These are phyloP conservation scores for Brachymystax lenok DNA, from an alignment of 2,797 vertebrate genomes.

Conservation along the genomic window DNA sequence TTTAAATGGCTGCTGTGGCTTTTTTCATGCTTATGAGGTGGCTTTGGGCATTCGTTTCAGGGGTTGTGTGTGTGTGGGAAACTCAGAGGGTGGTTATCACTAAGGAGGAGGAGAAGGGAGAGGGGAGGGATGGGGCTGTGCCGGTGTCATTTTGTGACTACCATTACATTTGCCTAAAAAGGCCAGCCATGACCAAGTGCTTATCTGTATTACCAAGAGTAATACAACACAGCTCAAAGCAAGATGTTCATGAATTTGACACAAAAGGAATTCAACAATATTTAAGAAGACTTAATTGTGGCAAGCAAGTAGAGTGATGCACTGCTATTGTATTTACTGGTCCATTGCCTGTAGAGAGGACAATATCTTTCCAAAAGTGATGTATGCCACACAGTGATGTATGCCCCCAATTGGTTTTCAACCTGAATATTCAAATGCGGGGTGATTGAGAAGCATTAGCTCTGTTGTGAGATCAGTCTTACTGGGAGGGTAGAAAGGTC, in stretches of 20 bases:
- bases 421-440: neutral
- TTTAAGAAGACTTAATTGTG: neutral
- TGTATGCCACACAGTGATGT: neutral
- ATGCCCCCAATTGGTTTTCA: neutral
- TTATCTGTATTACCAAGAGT: slow-evolving; percentile 21
- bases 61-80: neutral
- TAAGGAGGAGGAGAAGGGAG: slow-evolving; percentile 7
- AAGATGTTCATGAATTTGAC: slow-evolving; percentile 19
- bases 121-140: slow-evolving; percentile 5
- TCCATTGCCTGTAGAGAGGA: neutral
- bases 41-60: slow-evolving; percentile 19
- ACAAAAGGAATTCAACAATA: slow-evolving; percentile 6
- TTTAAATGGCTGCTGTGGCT: slow-evolving; percentile 70
- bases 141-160: slow-evolving; percentile 6
- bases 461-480: neutral
- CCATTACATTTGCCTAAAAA: slow-evolving; percentile 24
- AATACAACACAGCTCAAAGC: slow-evolving; percentile 21
- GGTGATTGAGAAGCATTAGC: neutral
- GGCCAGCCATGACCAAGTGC: slow-evolving; percentile 31
- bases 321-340: neutral
- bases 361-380: neutral
- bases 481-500: slow-evolving; percentile 16
- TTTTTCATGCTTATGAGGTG: slow-evolving; percentile 26
- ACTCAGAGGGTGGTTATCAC: neutral
- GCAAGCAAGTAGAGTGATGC: neutral